Percentiles rank a stretch among this genome's conserved stretches.
Evolutionary conservation across 2,797 vertebrate species (phyloP).

Genomic region (Trachurus trachurus): DNA sequence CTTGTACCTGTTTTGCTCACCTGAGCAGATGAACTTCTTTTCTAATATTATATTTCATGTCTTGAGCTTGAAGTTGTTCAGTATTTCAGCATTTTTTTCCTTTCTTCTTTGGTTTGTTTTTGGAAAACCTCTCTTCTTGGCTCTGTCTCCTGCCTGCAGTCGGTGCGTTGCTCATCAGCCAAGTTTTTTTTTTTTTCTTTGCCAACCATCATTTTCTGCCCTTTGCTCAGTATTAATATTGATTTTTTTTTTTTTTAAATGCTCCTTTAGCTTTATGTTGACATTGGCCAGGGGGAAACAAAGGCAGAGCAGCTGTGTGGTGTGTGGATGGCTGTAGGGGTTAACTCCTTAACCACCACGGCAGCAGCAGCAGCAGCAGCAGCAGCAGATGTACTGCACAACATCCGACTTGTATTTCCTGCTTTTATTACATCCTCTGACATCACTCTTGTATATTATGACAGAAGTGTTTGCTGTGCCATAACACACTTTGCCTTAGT

Average conservation of each 20-base stretch:
- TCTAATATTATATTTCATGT: neutral
- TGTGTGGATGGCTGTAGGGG: neutral
- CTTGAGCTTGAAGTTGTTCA: neutral
- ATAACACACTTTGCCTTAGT: conserved; percentile 43
- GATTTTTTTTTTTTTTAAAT: neutral
- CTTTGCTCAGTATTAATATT: neutral
- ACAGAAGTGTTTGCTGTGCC: conserved; percentile 28
- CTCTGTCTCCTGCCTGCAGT: neutral
- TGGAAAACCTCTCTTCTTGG: neutral
- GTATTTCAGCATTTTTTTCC: neutral
- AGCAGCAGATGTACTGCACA: conserved; percentile 2
- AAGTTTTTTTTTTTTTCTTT: neutral
- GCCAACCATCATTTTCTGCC: conserved; percentile 3
- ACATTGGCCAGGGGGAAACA: neutral
- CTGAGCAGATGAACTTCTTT: neutral
- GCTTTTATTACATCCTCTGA: conserved; percentile 39
- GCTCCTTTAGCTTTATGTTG: neutral
- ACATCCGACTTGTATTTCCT: conserved; percentile 17
- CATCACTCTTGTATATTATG: conserved; percentile 34
- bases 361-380: neutral
- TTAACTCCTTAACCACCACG: neutral
- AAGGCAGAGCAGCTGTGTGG: neutral
- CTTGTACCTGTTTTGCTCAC: too few species aligned
- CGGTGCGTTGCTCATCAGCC: neutral
- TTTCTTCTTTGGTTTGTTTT: neutral